Conservation (phyloP, 2,888 invertebrate genomes). For the Parascotia fuliginaria region DNA sequence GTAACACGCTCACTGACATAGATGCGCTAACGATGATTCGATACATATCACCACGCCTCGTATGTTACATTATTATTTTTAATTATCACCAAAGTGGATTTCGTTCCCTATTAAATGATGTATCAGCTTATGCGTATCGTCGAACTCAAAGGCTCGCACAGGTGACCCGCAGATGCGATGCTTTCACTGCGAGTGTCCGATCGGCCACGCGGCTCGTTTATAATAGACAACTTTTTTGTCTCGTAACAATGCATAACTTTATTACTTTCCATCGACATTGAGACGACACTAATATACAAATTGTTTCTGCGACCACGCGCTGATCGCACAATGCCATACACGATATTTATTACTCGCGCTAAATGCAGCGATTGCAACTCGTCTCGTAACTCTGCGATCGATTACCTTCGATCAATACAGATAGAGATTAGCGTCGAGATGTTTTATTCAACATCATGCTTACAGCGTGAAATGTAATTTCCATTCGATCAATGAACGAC, state of each 20-base stretch:
- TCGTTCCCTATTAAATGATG: too few species aligned
- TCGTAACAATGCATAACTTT: conserved; percentile 31
- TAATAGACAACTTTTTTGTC: conserved; percentile 12
- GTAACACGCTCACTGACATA: too few species aligned
- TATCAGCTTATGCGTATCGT: too few species aligned
- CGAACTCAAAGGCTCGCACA: too few species aligned
- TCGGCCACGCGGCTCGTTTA: background rate
- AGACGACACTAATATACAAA: conserved; percentile 14
- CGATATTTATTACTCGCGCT: background rate
- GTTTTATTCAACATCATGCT: background rate
- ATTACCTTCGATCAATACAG: background rate
- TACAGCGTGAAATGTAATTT: background rate
- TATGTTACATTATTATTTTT: too few species aligned
- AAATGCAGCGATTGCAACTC: background rate
- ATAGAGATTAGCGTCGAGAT: background rate
- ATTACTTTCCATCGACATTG: conserved; percentile 37
- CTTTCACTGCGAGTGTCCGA: conserved; percentile 29
- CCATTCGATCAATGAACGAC: background rate
- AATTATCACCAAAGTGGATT: too few species aligned
- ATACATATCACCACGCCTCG: background rate
- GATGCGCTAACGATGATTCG: too few species aligned
- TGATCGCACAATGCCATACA: background rate
- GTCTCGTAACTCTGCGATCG: background rate
- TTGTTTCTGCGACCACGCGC: background rate
- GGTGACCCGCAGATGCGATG: too few species aligned